These are phyloP conservation scores for Spea bombifrons DNA, from an alignment of 2,113 vertebrate genomes.

Conservation along the genomic window DNA sequence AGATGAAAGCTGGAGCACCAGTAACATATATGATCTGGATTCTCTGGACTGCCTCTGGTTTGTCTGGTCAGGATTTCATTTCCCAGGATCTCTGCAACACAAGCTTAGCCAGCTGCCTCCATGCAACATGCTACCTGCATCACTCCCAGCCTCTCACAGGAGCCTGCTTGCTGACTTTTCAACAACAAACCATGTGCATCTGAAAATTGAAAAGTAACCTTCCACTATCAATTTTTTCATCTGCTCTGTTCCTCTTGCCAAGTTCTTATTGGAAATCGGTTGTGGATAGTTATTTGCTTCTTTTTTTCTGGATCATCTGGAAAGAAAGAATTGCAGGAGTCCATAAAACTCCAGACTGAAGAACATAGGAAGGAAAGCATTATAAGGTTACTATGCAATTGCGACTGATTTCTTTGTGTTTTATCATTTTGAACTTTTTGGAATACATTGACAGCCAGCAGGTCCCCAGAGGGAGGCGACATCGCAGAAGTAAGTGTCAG, in stretches of 20 bases:
- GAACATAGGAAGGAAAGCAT: constrained; percentile 74
- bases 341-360: constrained; percentile 32
- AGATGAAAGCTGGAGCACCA: constrained; percentile 37
- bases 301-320: constrained; percentile 4
- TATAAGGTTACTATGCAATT: constrained; percentile 99
- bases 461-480: constrained; percentile 87
- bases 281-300: constrained; percentile 24
- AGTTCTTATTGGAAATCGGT: constrained; percentile 16
- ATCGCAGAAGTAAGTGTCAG: constrained; percentile 89
- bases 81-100: constrained; percentile 1
- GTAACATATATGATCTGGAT: constrained; percentile 49
- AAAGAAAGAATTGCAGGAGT: constrained; percentile 20
- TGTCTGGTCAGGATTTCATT: constrained; percentile 4
- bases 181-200: constrained; percentile 30
- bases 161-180: constrained; percentile 33
- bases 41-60: constrained; percentile 18
- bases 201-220: constrained; percentile 54
- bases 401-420: constrained; percentile 95
- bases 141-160: constrained; percentile 39
- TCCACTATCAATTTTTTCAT: constrained; percentile 8
- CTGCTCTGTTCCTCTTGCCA: constrained; percentile 9
- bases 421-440: constrained; percentile 96
- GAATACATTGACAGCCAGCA: constrained; percentile 96
- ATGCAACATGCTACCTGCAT: constrained; percentile 59
- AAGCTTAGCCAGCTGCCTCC: constrained; percentile 24